Conservation (phyloP, 2,888 invertebrate genomes). For the Dichetophora obliterata region DNA sequence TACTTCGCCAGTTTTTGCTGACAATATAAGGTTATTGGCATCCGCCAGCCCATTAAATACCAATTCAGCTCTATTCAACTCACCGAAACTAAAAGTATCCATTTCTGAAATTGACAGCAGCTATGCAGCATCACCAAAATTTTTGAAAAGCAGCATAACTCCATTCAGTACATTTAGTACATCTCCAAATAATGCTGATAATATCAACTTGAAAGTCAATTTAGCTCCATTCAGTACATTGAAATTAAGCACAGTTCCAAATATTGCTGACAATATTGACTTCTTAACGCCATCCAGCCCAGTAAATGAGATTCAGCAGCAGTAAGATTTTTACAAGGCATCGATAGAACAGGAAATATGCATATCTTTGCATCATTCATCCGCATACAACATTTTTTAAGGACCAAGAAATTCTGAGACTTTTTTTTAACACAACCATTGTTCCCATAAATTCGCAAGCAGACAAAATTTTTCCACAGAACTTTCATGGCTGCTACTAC, state of each 20-base stretch:
- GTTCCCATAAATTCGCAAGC: slow-evolving; percentile 26
- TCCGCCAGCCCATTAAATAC: background rate
- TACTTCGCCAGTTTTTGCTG: background rate
- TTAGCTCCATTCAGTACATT: background rate
- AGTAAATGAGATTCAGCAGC: slow-evolving; percentile 29
- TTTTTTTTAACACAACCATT: slow-evolving; percentile 16
- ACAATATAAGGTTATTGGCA: background rate
- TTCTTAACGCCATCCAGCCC: background rate
- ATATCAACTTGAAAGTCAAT: background rate
- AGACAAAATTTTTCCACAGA: background rate
- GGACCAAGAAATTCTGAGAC: too few relatives aligned
- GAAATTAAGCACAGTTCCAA: background rate
- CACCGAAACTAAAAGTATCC: background rate
- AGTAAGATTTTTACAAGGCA: slow-evolving; percentile 30
- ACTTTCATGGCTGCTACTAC: background rate
- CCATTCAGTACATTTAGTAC: too few relatives aligned
- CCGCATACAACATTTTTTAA: background rate
- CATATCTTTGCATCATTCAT: slow-evolving; percentile 8
- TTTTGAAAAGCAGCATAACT: too few relatives aligned
- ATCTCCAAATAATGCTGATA: too few relatives aligned
- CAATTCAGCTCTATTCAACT: background rate
- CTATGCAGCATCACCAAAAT: slow-evolving; percentile 17
- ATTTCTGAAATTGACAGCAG: background rate
- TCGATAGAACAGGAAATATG: slow-evolving; percentile 24
- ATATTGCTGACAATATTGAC: background rate